A percentile compares a stretch with the other conserved stretches of the same genome.
phyloP scores from a whole-genome alignment of 2,797 vertebrate genomes.

The Vultur gryphus region DNA sequence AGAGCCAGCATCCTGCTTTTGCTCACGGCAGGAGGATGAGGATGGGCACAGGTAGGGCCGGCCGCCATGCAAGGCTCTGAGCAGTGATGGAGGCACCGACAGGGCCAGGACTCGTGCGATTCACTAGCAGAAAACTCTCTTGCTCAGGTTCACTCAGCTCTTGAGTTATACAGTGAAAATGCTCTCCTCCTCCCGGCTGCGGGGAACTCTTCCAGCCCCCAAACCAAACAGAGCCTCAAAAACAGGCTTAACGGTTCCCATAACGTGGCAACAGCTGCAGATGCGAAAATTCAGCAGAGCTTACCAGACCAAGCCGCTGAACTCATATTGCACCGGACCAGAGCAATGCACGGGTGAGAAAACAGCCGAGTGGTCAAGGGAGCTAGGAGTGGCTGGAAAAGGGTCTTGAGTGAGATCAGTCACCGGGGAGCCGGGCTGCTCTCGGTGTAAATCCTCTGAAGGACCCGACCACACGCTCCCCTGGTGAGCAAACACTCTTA shows the following conservation, averaged over 20 bases:
- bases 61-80: neutral
- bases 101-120: accelerated
- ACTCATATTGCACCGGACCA: accelerated
- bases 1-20: neutral
- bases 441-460: neutral
- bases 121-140: neutral
- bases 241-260: accelerated
- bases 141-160: neutral
- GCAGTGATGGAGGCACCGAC: neutral
- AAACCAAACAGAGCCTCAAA: neutral
- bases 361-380: neutral
- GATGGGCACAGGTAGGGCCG: neutral
- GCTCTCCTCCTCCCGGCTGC: neutral
- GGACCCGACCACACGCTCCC: neutral
- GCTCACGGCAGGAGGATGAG: neutral
- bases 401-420: neutral
- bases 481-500: neutral
- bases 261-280: neutral
- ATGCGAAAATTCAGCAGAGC: neutral
- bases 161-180: neutral
- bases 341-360: neutral
- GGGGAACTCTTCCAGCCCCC: neutral
- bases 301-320: neutral
- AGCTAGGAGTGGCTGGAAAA: neutral
- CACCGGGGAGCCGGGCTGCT: accelerated